Evolutionary conservation across 37 sponge, comb jelly and placozoan species (phyloP).

Genomic region (Oscarella lobularis): DNA sequence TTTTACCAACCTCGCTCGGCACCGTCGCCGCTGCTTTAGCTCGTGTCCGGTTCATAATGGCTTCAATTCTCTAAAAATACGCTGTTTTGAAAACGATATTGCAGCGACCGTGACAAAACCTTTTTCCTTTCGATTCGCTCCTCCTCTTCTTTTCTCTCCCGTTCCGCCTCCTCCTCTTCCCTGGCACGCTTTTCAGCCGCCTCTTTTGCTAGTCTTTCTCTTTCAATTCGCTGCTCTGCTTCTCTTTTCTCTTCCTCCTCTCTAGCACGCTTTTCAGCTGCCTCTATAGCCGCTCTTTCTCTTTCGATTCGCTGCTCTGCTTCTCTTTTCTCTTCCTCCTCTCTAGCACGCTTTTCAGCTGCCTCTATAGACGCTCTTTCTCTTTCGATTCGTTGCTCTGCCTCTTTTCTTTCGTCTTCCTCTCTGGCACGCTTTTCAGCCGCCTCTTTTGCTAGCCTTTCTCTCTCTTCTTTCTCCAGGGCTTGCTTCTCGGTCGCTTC

Average conservation of each 20-base stretch:
- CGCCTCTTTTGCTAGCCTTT: too few species aligned
- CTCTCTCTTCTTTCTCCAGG: too few species aligned
- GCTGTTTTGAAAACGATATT: neutral
- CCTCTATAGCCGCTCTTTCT: too few species aligned
- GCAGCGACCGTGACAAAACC: neutral
- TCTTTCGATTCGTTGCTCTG: neutral
- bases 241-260: neutral
- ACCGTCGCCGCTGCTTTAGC: neutral
- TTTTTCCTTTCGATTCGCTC: neutral
- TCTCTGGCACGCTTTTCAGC: neutral
- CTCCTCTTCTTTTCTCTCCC: neutral
- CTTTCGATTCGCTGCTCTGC: neutral
- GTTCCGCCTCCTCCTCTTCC: neutral
- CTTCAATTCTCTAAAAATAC: neutral
- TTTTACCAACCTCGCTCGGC: too few species aligned
- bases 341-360: neutral
- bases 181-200: too few species aligned
- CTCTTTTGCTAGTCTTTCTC: neutral
- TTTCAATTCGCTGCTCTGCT: neutral
- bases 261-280: neutral
- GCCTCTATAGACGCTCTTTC: too few species aligned
- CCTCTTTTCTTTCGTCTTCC: neutral
- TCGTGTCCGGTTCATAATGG: neutral
- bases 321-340: neutral
- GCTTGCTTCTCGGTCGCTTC: too few species aligned